Conservation (phyloP, 2,113 vertebrate genomes). For the Coregonus clupeaformis region DNA sequence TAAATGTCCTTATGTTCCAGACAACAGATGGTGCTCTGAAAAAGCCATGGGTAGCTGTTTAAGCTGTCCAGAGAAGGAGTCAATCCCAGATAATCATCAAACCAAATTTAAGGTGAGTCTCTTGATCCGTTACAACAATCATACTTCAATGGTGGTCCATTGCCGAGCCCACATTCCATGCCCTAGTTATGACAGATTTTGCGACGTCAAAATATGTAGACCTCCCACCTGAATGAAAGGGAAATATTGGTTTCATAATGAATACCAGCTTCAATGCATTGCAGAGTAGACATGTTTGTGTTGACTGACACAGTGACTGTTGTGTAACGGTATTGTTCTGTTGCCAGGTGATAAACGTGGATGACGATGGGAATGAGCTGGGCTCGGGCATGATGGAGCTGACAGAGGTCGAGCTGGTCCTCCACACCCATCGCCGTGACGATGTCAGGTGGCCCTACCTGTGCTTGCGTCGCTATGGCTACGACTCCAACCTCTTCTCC, state of each 20-base stretch:
- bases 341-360: slow-evolving; percentile 94
- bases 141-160: not conserved
- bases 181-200: not conserved
- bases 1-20: slow-evolving; percentile 58
- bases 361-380: slow-evolving; percentile 98
- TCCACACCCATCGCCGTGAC: slow-evolving; percentile 92
- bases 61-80: slow-evolving; percentile 99
- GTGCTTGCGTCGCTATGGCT: slow-evolving; percentile 96
- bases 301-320: not conserved
- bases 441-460: slow-evolving; percentile 97
- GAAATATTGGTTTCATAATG: not conserved
- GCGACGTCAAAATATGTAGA: not conserved
- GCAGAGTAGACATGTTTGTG: not conserved
- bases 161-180: not conserved
- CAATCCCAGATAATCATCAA: slow-evolving; percentile 95
- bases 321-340: not conserved
- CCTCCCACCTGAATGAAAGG: no score
- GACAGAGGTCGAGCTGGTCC: slow-evolving; percentile 91
- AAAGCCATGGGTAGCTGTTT: slow-evolving; percentile 99
- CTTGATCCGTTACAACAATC: slow-evolving; percentile 6
- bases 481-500: slow-evolving; percentile 97
- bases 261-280: not conserved
- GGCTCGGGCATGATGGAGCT: slow-evolving; percentile 98
- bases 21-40: slow-evolving; percentile 94
- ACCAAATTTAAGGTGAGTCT: slow-evolving; percentile 94